phyloP scores from a whole-genome alignment of 2,888 invertebrate genomes.

The Augochlorella aurata region DNA sequence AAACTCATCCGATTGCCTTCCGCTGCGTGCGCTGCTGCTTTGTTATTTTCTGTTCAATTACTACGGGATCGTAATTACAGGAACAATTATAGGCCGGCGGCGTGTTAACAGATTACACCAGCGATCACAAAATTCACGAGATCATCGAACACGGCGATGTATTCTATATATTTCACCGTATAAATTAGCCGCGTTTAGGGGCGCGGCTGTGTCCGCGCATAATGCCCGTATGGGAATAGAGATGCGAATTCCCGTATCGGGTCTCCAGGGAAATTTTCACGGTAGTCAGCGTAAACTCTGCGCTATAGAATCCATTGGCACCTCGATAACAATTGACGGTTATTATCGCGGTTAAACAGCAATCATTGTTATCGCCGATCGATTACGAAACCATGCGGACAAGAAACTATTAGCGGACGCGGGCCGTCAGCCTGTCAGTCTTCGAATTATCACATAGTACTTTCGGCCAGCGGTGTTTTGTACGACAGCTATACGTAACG shows the following conservation, averaged over 20 bases:
- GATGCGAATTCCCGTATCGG: constrained; percentile 45
- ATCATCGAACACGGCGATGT: neutral
- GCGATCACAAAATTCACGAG: constrained; percentile 50
- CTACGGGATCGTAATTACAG: constrained; percentile 27
- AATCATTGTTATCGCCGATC: constrained; percentile 23
- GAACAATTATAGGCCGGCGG: constrained; percentile 43
- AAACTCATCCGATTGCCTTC: neutral
- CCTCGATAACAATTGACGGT: constrained; percentile 52
- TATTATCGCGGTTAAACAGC: constrained; percentile 50
- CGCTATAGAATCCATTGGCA: constrained; percentile 27
- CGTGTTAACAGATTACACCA: constrained; percentile 47
- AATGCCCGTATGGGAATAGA: constrained; percentile 24
- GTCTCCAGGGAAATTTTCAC: constrained; percentile 76
- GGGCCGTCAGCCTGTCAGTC: neutral
- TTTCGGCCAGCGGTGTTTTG: neutral
- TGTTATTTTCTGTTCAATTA: constrained; percentile 32
- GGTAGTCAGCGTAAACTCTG: constrained; percentile 70
- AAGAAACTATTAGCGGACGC: neutral
- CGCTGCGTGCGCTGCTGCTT: neutral
- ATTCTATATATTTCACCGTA: constrained; percentile 44
- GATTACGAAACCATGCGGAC: constrained; percentile 1
- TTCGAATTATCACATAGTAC: neutral
- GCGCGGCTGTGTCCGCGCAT: neutral
- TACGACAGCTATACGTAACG: too few species aligned
- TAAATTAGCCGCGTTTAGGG: constrained; percentile 52